Conservation (phyloP, 30 jellyfish, hydroid and myxozoan species). For the Chironex yamaguchii region DNA sequence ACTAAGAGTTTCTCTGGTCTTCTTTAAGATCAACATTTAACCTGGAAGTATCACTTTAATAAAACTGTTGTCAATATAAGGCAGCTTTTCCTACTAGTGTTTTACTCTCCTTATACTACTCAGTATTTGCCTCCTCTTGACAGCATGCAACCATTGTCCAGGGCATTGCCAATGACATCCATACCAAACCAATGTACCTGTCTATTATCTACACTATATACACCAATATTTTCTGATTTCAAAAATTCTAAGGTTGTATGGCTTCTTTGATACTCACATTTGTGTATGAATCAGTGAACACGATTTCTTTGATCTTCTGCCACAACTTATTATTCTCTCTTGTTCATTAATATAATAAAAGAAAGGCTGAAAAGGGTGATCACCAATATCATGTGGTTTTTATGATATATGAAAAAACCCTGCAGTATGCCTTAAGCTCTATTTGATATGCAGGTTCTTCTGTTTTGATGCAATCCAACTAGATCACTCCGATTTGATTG, state of each 20-base stretch:
- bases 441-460: too few species aligned
- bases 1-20: too few species aligned
- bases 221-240: background rate
- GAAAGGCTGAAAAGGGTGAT: background rate
- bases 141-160: background rate
- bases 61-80: background rate
- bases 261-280: constrained; percentile 15
- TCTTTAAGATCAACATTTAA: too few species aligned
- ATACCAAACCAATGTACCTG: background rate
- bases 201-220: constrained; percentile 7
- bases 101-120: background rate
- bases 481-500: too few species aligned
- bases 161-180: background rate
- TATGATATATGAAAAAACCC: constrained; percentile 4
- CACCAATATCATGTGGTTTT: constrained; percentile 27
- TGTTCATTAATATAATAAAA: constrained; percentile 13
- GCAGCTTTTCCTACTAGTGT: too few species aligned
- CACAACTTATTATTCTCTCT: constrained; percentile 20
- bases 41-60: constrained; percentile 20
- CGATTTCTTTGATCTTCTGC: constrained; percentile 5
- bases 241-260: constrained; percentile 17
- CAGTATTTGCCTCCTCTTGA: background rate
- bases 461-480: too few species aligned
- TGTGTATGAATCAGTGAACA: constrained; percentile 36
- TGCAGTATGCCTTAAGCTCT: too few species aligned